These are phyloP conservation scores for Philonicus albiceps DNA, from an alignment of 2,888 invertebrate genomes.

Conservation along the genomic window DNA sequence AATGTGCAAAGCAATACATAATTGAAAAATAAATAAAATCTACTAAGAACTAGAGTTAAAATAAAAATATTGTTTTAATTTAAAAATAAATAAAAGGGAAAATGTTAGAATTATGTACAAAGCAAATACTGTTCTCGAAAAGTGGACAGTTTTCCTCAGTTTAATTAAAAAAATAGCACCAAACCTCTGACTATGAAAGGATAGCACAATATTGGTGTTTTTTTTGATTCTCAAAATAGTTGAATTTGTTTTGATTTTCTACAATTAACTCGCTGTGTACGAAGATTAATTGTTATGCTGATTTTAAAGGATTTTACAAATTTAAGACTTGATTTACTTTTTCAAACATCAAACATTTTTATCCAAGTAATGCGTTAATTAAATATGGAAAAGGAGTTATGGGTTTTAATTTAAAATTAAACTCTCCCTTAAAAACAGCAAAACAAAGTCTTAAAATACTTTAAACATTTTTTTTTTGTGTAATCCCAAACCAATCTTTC, in stretches of 20 bases:
- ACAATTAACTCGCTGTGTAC: not conserved
- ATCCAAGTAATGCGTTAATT: too few relatives aligned
- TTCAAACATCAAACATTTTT: too few relatives aligned
- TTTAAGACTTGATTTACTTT: not conserved
- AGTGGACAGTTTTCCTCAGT: not conserved
- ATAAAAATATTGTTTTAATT: not conserved
- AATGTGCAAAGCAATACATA: not conserved
- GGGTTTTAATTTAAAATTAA: not conserved
- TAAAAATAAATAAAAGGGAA: not conserved
- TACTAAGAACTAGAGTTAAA: not conserved
- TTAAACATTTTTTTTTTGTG: not conserved
- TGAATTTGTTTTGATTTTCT: not conserved
- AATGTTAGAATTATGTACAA: not conserved
- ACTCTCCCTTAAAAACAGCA: not conserved
- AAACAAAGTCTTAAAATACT: not conserved
- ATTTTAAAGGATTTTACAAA: not conserved
- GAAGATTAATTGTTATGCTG: not conserved
- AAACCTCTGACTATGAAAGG: not conserved
- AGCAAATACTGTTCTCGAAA: not conserved
- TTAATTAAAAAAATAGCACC: not conserved
- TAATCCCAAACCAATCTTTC: conserved; percentile 41
- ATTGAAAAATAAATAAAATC: not conserved
- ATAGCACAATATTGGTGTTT: conserved; percentile 12
- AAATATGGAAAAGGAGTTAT: not conserved
- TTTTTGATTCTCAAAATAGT: not conserved